Evolutionary conservation across 2,113 vertebrate species (phyloP), one percentile per base, ranked within the genome.

Genomic region (Conger conger): DNA sequence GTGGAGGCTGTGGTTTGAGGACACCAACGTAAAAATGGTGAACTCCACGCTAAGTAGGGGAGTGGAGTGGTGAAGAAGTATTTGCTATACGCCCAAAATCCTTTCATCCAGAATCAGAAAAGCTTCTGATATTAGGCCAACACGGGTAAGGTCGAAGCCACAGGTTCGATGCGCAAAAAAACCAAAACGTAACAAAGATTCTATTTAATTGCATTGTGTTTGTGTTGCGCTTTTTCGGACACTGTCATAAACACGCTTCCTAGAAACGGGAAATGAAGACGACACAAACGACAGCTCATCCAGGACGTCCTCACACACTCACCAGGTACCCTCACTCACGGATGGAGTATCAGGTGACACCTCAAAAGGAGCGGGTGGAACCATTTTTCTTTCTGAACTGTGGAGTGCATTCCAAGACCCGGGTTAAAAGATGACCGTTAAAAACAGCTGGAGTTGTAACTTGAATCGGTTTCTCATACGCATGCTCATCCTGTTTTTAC

Each of bases 1-100:
- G 89, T 89, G 89, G 86, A 88, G 85, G 81, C 45, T 80, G 80
- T 90, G 87, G 85, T 89, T 35, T 86, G n/a, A 76, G n/a, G 84
- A 63, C 16, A 54, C 37, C 78, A 83, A 50, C 36, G 78, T 68
- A 36, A 81, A 45, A 36, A 73, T 23, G 23, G 57, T 27, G 20
- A 20, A 37, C n/a, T n/a, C n/a, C n/a, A n/a, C 23, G 5, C 8
- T 35, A 54, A 50, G 11, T 15, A 50, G 45, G 45, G 45, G 45
- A 50, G 45, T 50, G 45, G 23, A 17, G 45, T 17, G 13, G 4
- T 54, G n/a, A 37, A 60, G 77, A 80, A 57, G 42, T 73, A 87
- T 86, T 76, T 86, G 77, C 89, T 92, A 82, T 85, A 89, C 16
- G 36, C 15, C 15, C 27, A 82, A 60, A 73, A 73, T 73, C 4